Evolutionary conservation across 2,888 invertebrate species (phyloP).

Genomic region (Sphaerophoria rueppellii): DNA sequence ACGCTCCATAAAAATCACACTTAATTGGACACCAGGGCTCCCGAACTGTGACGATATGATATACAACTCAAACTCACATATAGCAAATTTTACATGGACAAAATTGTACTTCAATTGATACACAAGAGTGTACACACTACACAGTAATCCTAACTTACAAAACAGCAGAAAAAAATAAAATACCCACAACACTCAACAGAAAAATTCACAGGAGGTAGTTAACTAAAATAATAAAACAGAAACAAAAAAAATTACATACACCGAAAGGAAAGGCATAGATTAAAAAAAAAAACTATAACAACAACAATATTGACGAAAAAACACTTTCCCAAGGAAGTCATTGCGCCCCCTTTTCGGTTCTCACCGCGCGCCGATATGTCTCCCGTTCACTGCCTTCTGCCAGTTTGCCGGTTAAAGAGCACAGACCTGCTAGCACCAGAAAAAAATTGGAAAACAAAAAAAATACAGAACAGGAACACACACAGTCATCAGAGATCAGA

Average conservation of each 20-base stretch:
- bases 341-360: constrained; percentile 40
- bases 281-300: constrained; percentile 5
- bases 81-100: constrained; percentile 23
- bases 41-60: constrained; percentile 65
- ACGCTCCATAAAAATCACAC: constrained; percentile 71
- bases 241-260: constrained; percentile 9
- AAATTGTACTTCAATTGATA: constrained; percentile 57
- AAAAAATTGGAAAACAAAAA: no score
- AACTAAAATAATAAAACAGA: constrained; percentile 19
- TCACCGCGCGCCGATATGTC: not conserved
- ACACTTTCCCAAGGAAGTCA: constrained; percentile 65
- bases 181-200: constrained; percentile 57
- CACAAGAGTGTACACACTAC: constrained; percentile 57
- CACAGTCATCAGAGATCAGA: constrained; percentile 9
- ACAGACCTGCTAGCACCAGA: constrained; percentile 27
- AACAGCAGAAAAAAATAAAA: constrained; percentile 33
- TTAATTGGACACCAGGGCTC: constrained; percentile 50
- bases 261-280: not conserved
- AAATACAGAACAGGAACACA: constrained; percentile 29
- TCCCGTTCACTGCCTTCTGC: constrained; percentile 8
- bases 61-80: constrained; percentile 22
- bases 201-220: constrained; percentile 62
- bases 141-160: constrained; percentile 47
- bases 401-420: constrained; percentile 45
- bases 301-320: constrained; percentile 38